phyloP scores from a whole-genome alignment of 2,113 vertebrate genomes.

The Hyaena hyaena region DNA sequence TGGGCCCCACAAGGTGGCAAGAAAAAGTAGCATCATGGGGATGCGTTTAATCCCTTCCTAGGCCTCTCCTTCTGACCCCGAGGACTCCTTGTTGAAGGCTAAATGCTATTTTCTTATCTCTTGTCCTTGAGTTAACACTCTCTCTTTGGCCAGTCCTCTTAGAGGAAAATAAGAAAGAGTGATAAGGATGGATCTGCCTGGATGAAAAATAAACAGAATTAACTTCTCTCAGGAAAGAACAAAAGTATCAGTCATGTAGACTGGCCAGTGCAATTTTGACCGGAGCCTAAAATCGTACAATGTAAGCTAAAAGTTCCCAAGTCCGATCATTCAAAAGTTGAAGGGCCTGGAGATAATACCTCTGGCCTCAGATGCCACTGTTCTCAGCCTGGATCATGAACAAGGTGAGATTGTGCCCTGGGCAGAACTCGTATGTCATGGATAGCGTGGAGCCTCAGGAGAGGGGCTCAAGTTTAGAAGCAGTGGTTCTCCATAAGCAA shows the following conservation, averaged over 20 bases:
- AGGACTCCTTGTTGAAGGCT: background rate
- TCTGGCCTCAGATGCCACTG: background rate
- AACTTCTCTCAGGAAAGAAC: background rate
- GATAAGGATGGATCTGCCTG: background rate
- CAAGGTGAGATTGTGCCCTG: background rate
- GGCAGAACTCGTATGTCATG: background rate
- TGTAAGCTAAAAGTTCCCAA: background rate
- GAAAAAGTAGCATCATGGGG: background rate
- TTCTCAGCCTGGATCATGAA: background rate
- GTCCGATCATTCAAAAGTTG: background rate
- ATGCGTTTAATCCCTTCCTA: background rate
- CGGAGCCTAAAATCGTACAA: background rate
- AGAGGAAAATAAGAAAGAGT: background rate
- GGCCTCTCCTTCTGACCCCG: background rate
- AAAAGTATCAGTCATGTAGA: background rate
- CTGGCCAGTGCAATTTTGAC: background rate
- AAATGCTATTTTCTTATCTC: background rate
- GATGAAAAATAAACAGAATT: slow-evolving; percentile 27
- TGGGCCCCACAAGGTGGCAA: background rate
- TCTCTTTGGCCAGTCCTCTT: background rate
- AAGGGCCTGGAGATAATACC: background rate
- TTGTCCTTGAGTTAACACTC: background rate
- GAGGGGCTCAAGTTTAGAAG: background rate
- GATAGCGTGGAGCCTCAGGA: fast-evolving
- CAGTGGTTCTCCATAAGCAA: background rate